Evolutionary conservation across 1,140 invertebrate species (phyloP).

Genomic region (Drosophila repletoides): DNA sequence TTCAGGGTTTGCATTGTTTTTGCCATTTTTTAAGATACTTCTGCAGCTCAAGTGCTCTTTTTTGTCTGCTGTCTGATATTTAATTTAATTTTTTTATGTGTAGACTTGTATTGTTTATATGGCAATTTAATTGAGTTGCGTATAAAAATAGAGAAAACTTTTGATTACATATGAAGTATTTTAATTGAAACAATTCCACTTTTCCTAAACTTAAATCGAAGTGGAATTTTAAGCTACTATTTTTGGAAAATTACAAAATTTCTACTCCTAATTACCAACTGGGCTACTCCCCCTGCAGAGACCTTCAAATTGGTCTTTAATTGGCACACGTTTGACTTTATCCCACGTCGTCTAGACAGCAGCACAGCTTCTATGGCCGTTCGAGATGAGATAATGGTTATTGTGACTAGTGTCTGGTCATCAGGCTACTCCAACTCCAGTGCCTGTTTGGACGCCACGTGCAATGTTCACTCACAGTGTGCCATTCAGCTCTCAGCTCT

Average conservation of each 20-base stretch:
- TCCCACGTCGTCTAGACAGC: conserved; percentile 27
- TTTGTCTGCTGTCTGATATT: conserved; percentile 55
- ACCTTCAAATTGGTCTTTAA: conserved; percentile 1
- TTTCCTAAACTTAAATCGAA: too few relatives aligned
- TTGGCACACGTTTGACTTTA: not conserved
- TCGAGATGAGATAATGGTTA: not conserved
- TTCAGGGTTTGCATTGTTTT: conserved; percentile 35
- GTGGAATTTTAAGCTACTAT: too few relatives aligned
- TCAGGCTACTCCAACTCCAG: too few relatives aligned
- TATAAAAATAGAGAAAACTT: not conserved
- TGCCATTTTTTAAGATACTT: conserved; percentile 29
- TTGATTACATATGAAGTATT: conserved; percentile 5
- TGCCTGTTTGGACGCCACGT: not conserved
- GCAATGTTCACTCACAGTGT: not conserved
- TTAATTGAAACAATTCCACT: conserved; percentile 14
- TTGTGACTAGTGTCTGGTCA: conserved; percentile 4
- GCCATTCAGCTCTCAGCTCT: not conserved
- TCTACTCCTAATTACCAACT: too few relatives aligned
- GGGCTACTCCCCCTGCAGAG: too few relatives aligned
- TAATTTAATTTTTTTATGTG: conserved; percentile 57
- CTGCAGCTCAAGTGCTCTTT: conserved; percentile 6
- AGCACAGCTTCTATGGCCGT: too few relatives aligned
- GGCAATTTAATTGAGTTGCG: conserved; percentile 27
- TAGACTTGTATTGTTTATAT: conserved; percentile 49
- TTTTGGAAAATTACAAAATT: too few relatives aligned